phyloP scores from a whole-genome alignment of 2,888 invertebrate genomes.

The Odontomyia ornata region DNA sequence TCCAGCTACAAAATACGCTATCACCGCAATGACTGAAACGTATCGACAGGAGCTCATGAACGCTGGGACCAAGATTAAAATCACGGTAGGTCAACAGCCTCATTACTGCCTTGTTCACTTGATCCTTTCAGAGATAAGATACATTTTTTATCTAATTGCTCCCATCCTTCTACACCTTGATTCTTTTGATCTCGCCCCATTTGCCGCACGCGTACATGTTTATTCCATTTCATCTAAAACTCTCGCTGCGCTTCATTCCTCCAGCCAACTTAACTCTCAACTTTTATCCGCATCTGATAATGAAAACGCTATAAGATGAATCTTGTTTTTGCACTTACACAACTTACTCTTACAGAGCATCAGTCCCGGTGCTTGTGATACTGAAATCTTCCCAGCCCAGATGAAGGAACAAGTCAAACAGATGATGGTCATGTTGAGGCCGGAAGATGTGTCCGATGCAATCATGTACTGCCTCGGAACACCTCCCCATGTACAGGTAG shows the following conservation, averaged over 20 bases:
- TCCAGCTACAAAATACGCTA: slow-evolving; percentile 56
- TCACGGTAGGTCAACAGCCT: slow-evolving; percentile 52
- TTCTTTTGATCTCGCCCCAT: not conserved
- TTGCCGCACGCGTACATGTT: not conserved
- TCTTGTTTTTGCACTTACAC: not conserved
- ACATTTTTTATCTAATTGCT: not conserved
- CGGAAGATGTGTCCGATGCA: slow-evolving; percentile 47
- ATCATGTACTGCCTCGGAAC: slow-evolving; percentile 57
- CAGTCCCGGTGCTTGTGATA: slow-evolving; percentile 61
- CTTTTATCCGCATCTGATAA: not conserved
- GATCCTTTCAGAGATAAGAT: not conserved
- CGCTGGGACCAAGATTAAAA: slow-evolving; percentile 53
- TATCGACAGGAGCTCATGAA: slow-evolving; percentile 56
- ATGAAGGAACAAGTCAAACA: slow-evolving; percentile 43
- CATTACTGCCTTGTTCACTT: not conserved
- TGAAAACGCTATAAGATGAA: not conserved
- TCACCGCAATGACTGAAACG: slow-evolving; percentile 56
- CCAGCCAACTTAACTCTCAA: not conserved
- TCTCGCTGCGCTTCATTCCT: not conserved
- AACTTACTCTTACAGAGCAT: slow-evolving; percentile 55
- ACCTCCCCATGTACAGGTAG: slow-evolving; percentile 60
- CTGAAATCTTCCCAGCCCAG: slow-evolving; percentile 59
- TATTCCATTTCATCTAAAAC: not conserved
- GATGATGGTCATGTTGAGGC: slow-evolving; percentile 51
- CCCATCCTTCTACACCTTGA: slow-evolving; percentile 8